Evolutionary conservation across 1,140 invertebrate genomes (phyloP), one percentile per base, ranked within the genome.

Genomic region (Ceratina calcarata): DNA sequence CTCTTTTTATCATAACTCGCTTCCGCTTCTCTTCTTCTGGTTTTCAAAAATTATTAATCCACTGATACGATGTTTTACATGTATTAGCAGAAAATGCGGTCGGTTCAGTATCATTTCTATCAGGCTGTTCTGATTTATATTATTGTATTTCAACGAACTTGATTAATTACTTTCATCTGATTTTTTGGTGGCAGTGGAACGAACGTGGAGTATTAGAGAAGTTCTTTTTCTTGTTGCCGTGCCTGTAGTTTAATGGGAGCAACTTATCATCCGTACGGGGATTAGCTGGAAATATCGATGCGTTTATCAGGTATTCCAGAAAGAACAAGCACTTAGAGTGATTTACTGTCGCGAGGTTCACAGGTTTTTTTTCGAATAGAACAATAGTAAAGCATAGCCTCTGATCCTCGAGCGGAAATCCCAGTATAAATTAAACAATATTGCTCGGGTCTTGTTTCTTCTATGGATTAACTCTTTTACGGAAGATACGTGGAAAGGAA

Each of bases 211-310:
- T 57, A 18, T 57, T 18, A n/a, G 55, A 57, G 18, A 18, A 57
- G 55, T 16, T 57, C n/a, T 57, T 57, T 18, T n/a, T 57, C 55
- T 57, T 57, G n/a, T 57, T 57, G 57, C 20, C 20, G 3, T 0
- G 6, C 18, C 55, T 4, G 32, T 20, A 45, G 18, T 37, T 65
- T 37, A 66, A 66, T 22, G 32, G 27, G 6, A 4, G 20, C 16
- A 13, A 55, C 49, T 68, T n/a, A 70, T 70, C 24, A 55, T 58
- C 18, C 18, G n/a, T 10, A 12, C 1, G 13, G 8, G 67, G 53
- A 70, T 70, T 70, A 70, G 24, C 27, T 70, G 27, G n/a, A 70
- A 70, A 70, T 70, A 57, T 70, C 24, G 51, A 57, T 68, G 66
- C 22, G 16, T 68, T 70, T 57, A 70, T 70, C 67, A 57, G 18